Conservation (phyloP, 2,888 invertebrate genomes). For the Spialia ferax region DNA sequence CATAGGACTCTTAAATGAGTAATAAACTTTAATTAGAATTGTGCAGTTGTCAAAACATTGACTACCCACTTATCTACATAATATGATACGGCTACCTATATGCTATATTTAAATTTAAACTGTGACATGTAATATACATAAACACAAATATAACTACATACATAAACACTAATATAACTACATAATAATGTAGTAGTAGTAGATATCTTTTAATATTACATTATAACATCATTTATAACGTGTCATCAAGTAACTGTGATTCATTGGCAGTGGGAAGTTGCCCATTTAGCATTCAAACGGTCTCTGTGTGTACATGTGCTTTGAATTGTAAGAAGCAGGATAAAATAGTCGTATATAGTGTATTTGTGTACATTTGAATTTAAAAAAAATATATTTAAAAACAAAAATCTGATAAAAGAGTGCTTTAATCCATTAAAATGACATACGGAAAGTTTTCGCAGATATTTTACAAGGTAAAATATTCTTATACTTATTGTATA, state of each 20-base stretch:
- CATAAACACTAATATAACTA: too few relatives aligned
- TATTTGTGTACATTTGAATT: too few relatives aligned
- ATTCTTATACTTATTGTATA: background rate
- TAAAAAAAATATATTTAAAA: background rate
- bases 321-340: slow-evolving; percentile 11
- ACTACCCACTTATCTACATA: too few relatives aligned
- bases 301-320: slow-evolving; percentile 19
- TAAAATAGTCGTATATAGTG: slow-evolving; percentile 20
- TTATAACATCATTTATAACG: background rate
- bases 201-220: background rate
- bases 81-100: too few relatives aligned
- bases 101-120: background rate
- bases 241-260: slow-evolving; percentile 39
- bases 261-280: slow-evolving; percentile 37
- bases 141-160: slow-evolving; percentile 19
- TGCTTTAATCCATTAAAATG: slow-evolving; percentile 51
- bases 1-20: too few relatives aligned
- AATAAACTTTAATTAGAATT: too few relatives aligned
- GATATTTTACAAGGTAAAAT: slow-evolving; percentile 61
- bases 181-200: background rate
- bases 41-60: too few relatives aligned
- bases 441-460: slow-evolving; percentile 66
- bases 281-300: slow-evolving; percentile 43
- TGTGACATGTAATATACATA: background rate
- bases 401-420: background rate